Evolutionary conservation across 1,140 invertebrate genomes (phyloP), one percentile per base, ranked within the genome.

Genomic region (Cotesia vestalis): DNA sequence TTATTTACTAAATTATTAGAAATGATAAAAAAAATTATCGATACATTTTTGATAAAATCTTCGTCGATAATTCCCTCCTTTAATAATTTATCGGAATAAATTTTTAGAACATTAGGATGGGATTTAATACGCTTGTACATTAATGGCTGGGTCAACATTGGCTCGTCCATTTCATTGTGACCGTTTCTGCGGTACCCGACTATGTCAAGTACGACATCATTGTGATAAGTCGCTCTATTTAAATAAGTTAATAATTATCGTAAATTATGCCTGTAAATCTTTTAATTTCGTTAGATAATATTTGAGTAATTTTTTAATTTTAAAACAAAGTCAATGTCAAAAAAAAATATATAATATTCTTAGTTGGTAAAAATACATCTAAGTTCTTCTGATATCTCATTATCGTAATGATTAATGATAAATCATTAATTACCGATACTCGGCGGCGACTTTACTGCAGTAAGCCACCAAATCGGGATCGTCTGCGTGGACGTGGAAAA

Each of bases 161-260:
- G 96, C 82, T 98, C 96, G 83, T 98, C 96, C 77, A 94, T 92
- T 86, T 98, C 96, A 84, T 97, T 98, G 88, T 98, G 96, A 0
- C 96, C 96, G 81, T 92, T 92, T 74, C 94, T 90, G 46, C 96
- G 90, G 84, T 98, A 98, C 73, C 94, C 89, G 27, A 94, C 94
- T 73, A 98, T 86, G 85, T 98, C 96, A 69, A 98, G 89, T 6
- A 98, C 92, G 20, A 95, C 92, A 85, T 98, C 96, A 82, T 95
- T 96, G 77, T 94, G 92, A 85, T 94, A 98, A 27, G 88, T 90
- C 34, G 91, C 89, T 73, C 96, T 90, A 20, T 5, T 8, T 27
- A 89, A 3, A 52, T 67, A 59, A 12, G 14, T 3, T 35, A 35
- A 60, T 38, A 46, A 46, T 46, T 9, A 46, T 46, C 11, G 12